A percentile compares a stretch with the other conserved stretches of the same genome.
phyloP scores from a whole-genome alignment of 2,113 vertebrate species.

The Asarcornis scutulata region DNA sequence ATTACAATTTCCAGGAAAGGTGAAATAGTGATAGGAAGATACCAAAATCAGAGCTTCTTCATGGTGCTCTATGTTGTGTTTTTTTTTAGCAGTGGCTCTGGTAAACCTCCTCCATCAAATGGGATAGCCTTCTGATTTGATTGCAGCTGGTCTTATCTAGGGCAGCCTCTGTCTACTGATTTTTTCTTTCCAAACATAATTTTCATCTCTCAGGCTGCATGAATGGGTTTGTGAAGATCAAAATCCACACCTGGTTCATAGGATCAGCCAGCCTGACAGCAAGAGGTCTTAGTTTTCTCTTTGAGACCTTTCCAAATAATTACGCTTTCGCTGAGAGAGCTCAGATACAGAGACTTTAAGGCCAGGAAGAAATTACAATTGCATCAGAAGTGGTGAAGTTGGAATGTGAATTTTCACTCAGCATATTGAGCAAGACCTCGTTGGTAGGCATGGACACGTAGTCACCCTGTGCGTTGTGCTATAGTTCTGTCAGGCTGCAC shows the following conservation, averaged over 20 bases:
- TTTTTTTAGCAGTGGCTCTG: not conserved
- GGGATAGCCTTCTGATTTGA: not conserved
- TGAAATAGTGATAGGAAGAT: not conserved
- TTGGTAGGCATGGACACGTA: not conserved
- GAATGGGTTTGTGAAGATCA: not conserved
- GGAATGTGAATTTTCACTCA: not conserved
- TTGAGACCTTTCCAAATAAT: not conserved
- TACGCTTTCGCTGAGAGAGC: not conserved
- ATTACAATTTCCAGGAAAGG: not conserved
- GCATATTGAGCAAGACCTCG: not conserved
- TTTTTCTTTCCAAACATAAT: not conserved
- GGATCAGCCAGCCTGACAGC: not conserved
- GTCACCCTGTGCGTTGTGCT: not conserved
- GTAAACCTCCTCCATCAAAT: not conserved
- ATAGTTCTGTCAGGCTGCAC: not conserved
- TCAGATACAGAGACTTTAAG: not conserved
- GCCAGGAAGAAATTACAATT: not conserved
- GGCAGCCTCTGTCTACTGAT: not conserved
- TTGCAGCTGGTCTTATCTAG: not conserved
- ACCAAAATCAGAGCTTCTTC: not conserved
- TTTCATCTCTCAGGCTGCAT: not conserved
- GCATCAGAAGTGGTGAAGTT: not conserved
- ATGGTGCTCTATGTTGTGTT: not conserved
- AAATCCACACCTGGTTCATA: not conserved
- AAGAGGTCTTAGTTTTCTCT: conserved; percentile 18